Evolutionary conservation across 2,113 vertebrate species (phyloP).

Genomic region (Nibea coibor): DNA sequence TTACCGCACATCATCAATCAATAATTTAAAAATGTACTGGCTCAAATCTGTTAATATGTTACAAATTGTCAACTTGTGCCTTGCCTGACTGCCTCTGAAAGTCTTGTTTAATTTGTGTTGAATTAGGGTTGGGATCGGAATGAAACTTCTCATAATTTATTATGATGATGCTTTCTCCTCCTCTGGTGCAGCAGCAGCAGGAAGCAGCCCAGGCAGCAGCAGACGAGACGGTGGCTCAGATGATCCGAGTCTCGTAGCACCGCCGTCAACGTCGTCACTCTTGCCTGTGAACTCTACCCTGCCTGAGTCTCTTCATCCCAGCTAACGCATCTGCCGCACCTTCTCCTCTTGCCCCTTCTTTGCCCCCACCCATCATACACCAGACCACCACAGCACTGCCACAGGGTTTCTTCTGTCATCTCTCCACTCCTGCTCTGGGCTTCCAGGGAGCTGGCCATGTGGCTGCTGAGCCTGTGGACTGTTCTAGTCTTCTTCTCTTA

Average conservation of each 20-base stretch:
- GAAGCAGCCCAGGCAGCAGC: conserved; percentile 87
- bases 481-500: conserved; percentile 16
- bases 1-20: not conserved
- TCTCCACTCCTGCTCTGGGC: conserved; percentile 45
- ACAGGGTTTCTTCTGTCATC: conserved; percentile 33
- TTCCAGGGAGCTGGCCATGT: conserved; percentile 58
- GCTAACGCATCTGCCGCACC: conserved; percentile 26
- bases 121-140: not conserved
- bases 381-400: conserved; percentile 13
- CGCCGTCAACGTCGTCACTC: not conserved
- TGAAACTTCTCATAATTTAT: not conserved
- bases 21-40: not conserved
- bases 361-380: not conserved
- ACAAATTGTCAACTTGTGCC: not conserved
- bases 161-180: not conserved
- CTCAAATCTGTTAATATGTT: not conserved
- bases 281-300: conserved; percentile 42
- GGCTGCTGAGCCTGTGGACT: conserved; percentile 41
- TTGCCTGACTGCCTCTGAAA: not conserved
- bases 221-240: conserved; percentile 94
- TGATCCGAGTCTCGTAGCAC: conserved; percentile 94
- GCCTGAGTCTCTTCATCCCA: conserved; percentile 53
- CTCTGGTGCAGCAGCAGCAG: conserved; percentile 71
- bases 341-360: not conserved
- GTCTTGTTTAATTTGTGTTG: not conserved